Percentiles rank a stretch among this genome's conserved stretches.
Conservation (phyloP, 2,888 invertebrate species). For the Morpho helenor region DNA sequence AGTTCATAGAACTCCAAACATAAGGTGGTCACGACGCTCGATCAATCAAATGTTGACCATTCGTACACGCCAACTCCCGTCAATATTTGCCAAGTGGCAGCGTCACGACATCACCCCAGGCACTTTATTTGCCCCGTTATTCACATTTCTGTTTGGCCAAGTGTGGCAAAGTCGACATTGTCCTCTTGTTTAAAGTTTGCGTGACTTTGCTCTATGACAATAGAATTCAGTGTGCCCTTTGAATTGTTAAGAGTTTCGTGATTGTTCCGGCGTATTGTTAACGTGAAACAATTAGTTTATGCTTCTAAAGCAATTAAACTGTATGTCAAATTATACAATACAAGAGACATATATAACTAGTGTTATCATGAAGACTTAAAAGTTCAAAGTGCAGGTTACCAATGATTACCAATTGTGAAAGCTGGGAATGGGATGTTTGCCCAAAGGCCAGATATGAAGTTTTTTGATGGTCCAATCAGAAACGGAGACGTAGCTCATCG, state of each 20-base stretch:
- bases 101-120: conserved; percentile 53
- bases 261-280: conserved; percentile 17
- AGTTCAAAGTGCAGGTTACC: no score
- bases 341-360: background rate
- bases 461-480: no score
- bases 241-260: conserved; percentile 38
- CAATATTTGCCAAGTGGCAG: conserved; percentile 63
- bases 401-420: no score
- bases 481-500: no score
- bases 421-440: no score
- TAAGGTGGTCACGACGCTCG: conserved; percentile 45
- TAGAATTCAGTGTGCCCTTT: conserved; percentile 47
- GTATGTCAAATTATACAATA: background rate
- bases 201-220: conserved; percentile 59
- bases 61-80: conserved; percentile 50
- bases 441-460: no score
- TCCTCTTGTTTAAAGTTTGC: conserved; percentile 49
- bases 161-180: conserved; percentile 31
- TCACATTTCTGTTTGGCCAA: conserved; percentile 63
- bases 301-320: background rate
- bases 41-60: conserved; percentile 73
- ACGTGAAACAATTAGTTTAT: conserved; percentile 16
- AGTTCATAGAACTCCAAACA: conserved; percentile 20
- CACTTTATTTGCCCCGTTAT: conserved; percentile 65
- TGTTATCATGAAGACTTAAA: background rate